Evolutionary conservation across 2,113 vertebrate genomes (phyloP).

Genomic region (Collichthys lucidus): DNA sequence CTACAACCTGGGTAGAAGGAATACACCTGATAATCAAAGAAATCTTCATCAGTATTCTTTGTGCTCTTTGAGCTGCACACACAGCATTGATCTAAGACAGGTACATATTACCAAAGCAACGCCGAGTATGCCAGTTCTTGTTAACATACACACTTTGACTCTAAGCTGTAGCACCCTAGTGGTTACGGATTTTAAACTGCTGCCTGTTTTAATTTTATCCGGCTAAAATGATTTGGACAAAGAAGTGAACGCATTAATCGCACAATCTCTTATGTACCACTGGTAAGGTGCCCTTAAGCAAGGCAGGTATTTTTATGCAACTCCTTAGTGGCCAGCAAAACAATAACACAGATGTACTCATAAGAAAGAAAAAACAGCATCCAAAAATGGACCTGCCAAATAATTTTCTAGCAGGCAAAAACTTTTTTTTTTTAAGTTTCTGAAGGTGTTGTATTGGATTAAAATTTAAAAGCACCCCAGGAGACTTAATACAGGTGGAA

Average conservation of each 20-base stretch:
- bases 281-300: not conserved
- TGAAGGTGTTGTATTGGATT: not conserved
- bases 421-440: not conserved
- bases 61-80: not conserved
- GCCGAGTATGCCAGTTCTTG: constrained; percentile 7
- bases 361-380: not conserved
- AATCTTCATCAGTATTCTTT: constrained; percentile 14
- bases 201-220: not conserved
- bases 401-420: not conserved
- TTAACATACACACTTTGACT: constrained; percentile 2
- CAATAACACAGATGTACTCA: not conserved
- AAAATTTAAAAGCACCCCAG: not conserved
- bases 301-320: not conserved
- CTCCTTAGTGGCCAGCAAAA: not conserved
- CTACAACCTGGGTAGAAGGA: not conserved
- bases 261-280: not conserved
- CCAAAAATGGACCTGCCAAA: not conserved
- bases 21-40: not conserved
- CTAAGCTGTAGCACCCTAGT: constrained; percentile 2
- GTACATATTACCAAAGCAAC: constrained; percentile 18
- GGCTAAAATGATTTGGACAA: not conserved
- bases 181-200: constrained; percentile 5
- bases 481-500: not conserved
- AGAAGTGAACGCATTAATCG: not conserved
- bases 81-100: constrained; percentile 10